Evolutionary conservation across 35 echinoderm and acorn worm species (phyloP).

Genomic region (Patiria miniata): DNA sequence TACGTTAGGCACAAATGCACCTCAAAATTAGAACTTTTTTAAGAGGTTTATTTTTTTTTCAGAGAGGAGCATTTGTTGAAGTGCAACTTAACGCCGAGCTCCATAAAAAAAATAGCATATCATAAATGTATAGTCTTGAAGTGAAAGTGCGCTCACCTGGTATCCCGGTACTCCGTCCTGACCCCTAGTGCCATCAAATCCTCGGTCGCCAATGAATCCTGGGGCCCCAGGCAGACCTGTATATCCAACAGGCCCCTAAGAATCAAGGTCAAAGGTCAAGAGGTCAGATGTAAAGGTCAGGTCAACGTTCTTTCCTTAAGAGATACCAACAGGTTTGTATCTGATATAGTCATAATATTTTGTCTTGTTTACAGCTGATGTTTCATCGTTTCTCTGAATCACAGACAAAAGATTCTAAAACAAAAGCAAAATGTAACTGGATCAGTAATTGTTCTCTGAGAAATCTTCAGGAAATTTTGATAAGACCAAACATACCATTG

Average conservation of each 20-base stretch:
- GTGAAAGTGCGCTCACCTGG: neutral
- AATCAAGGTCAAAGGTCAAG: neutral
- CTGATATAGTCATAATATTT: neutral
- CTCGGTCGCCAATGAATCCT: slow-evolving; percentile 12
- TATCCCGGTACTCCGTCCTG: slow-evolving; percentile 19
- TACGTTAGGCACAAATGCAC: no score
- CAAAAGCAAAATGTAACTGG: neutral
- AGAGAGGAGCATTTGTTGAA: no score
- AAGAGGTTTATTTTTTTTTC: no score
- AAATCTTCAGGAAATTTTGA: no score
- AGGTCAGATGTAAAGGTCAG: no score
- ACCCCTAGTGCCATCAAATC: slow-evolving; percentile 9
- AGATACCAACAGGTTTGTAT: neutral
- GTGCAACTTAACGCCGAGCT: no score
- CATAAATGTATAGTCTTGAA: no score
- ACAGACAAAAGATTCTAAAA: no score
- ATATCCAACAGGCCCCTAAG: slow-evolving; percentile 18
- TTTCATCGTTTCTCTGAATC: neutral
- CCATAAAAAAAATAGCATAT: no score
- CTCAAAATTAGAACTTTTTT: no score
- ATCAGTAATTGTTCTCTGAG: no score
- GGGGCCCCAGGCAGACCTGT: slow-evolving; percentile 10
- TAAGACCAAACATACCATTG: no score
- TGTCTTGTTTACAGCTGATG: neutral
- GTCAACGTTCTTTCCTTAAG: neutral